Percentiles rank a stretch among this genome's conserved stretches.
Evolutionary conservation across 2,113 vertebrate genomes (phyloP).

Genomic region (Sylvilagus bachmani): DNA sequence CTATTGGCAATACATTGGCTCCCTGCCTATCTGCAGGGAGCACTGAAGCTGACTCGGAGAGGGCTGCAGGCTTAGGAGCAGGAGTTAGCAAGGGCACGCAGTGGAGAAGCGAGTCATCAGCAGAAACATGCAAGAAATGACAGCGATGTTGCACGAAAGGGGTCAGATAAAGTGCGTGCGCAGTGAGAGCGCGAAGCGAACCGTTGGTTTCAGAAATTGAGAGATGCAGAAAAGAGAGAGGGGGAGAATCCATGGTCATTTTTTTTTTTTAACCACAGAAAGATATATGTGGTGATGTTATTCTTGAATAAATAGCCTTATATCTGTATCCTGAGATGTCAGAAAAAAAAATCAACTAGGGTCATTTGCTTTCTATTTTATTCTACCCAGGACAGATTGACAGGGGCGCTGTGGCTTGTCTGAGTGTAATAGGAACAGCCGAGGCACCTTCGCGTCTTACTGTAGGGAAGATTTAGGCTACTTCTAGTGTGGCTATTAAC

Average conservation of each 20-base stretch:
- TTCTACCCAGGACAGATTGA: constrained; percentile 66
- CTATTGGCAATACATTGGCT: constrained; percentile 91
- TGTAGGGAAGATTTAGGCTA: constrained; percentile 53
- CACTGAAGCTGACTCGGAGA: constrained; percentile 79
- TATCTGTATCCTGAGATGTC: constrained; percentile 48
- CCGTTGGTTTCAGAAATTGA: constrained; percentile 57
- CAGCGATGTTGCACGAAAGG: constrained; percentile 59
- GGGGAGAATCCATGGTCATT: background rate
- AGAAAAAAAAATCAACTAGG: constrained; percentile 66
- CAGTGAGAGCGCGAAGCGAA: constrained; percentile 5
- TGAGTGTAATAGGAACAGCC: constrained; percentile 44
- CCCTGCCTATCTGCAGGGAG: constrained; percentile 83
- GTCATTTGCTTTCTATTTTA: constrained; percentile 76
- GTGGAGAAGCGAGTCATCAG: constrained; percentile 41
- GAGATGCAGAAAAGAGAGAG: constrained; percentile 1
- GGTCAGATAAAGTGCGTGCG: constrained; percentile 50
- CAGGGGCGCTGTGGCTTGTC: background rate
- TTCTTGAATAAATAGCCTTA: constrained; percentile 53
- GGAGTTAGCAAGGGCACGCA: constrained; percentile 43
- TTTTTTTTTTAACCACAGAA: background rate
- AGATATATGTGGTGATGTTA: background rate
- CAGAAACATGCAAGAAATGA: constrained; percentile 64
- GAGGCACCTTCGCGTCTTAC: constrained; percentile 42
- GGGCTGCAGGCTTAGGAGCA: constrained; percentile 12
- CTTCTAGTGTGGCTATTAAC: constrained; percentile 61